phyloP scores from a whole-genome alignment of 2,888 invertebrate species.

The Diaphora mendica region DNA sequence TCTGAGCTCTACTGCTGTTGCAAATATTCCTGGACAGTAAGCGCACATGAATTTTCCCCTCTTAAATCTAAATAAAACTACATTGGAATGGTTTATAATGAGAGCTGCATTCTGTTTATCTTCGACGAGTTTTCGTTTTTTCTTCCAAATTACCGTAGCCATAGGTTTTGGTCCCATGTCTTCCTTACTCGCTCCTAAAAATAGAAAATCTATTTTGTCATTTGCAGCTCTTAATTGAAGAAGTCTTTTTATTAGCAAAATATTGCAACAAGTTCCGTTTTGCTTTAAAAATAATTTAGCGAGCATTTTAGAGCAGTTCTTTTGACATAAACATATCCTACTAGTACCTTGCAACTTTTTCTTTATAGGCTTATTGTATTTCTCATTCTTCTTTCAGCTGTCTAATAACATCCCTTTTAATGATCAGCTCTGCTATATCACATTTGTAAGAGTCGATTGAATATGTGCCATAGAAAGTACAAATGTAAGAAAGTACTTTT shows the following conservation, averaged over 20 bases:
- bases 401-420: neutral
- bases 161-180: conserved; percentile 25
- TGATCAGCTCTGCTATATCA: neutral
- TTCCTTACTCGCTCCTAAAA: conserved; percentile 65
- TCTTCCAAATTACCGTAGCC: conserved; percentile 59
- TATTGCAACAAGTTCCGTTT: neutral
- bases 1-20: conserved; percentile 60
- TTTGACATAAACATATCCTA: neutral
- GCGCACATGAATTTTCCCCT: conserved; percentile 74
- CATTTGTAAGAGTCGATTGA: neutral
- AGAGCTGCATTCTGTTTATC: conserved; percentile 70
- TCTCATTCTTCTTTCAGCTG: neutral
- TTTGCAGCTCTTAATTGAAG: neutral
- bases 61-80: conserved; percentile 69
- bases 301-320: neutral
- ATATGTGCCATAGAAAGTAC: no score
- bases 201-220: conserved; percentile 45
- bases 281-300: neutral
- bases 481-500: no score
- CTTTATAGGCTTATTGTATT: neutral
- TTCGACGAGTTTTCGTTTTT: conserved; percentile 58
- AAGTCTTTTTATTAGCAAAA: neutral
- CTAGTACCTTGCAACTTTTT: neutral
- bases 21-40: conserved; percentile 62
- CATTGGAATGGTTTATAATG: conserved; percentile 70